Base-by-base conservation (phyloP, 2,888 invertebrate genomes). In the Heliconius sara region DNA sequence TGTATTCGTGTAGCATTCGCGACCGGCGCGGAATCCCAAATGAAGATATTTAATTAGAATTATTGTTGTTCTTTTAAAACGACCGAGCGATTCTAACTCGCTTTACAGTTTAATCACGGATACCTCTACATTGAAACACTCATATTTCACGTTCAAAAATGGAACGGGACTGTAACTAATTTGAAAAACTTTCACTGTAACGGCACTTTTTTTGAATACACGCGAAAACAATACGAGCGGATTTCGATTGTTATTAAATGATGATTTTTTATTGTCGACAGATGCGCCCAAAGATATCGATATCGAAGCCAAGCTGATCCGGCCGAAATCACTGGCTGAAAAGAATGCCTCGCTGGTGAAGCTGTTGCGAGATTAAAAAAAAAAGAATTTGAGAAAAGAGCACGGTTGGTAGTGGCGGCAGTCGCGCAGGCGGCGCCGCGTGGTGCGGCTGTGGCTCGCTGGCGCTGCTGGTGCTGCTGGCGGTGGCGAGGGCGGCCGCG, bases 381-480 rank as follows among this genome's bases (percentile, higher is more conserved):
- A 76, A 79, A 82, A 79, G 73, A 81, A 78, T 82, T 86, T 82
- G 83, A 83, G 85, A 85, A 87, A 83, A 80, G 83, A 84, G 86
- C 80, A 82, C 78, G 81, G 57, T 71, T 83, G 63, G 60, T 75
- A 80, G 85, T 84, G 77, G 90, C 88, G 91, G 90, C 88, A 87
- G 91, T 92, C 89, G 91, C 91, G 87, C 76, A 87, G 85, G 90
- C 90, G 91, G 89, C 89, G 89, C 89, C 89, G 90, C 89, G 85
- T 83, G 85, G 88, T 84, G 84, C 87, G 89, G 93, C 88, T 86
- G 93, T 94, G 94, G 95, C 92, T 91, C 87, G 88, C 85, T 90
- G 93, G 92, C 88, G 87, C 87, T 87, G 88, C 85, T 91, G 92
- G 91, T 87, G 86, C 88, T 86, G 88, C 87, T 91, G 89, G 87